These are phyloP conservation scores for Paralvinella palmiformis DNA, from an alignment of 1,140 invertebrate species.

Conservation along the genomic window DNA sequence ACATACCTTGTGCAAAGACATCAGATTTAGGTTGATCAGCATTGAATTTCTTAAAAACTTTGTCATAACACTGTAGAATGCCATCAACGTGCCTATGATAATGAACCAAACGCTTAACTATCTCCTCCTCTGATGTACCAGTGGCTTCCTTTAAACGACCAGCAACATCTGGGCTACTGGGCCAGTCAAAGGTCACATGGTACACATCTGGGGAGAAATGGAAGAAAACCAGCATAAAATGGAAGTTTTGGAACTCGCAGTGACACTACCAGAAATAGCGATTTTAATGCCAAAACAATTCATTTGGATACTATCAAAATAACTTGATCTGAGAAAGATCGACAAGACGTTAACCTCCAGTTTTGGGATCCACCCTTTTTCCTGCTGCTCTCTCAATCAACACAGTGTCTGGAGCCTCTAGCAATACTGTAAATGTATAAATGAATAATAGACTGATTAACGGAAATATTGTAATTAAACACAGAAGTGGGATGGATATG, in stretches of 20 bases:
- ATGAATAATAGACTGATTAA: no score
- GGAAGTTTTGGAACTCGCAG: no score
- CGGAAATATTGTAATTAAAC: no score
- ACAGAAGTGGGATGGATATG: background rate
- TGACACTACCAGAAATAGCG: no score
- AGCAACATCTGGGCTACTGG: constrained; percentile 34
- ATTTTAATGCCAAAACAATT: no score
- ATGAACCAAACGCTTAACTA: constrained; percentile 37
- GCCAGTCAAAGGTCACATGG: constrained; percentile 50
- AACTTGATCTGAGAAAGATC: background rate
- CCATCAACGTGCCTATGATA: constrained; percentile 44
- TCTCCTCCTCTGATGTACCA: constrained; percentile 39
- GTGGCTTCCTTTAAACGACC: constrained; percentile 34
- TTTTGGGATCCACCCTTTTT: constrained; percentile 46
- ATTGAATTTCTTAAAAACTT: constrained; percentile 41
- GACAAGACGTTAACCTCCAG: constrained; percentile 33
- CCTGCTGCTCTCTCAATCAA: constrained; percentile 48
- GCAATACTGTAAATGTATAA: constrained; percentile 34
- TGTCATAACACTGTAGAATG: constrained; percentile 34
- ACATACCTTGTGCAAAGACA: constrained; percentile 47
- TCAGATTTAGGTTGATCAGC: constrained; percentile 51
- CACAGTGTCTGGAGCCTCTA: constrained; percentile 47
- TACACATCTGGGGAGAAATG: constrained; percentile 42
- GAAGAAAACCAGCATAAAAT: no score
- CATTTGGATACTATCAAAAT: no score